Conservation (phyloP, 2,797 vertebrate species). For the Linurgus olivaceus region DNA sequence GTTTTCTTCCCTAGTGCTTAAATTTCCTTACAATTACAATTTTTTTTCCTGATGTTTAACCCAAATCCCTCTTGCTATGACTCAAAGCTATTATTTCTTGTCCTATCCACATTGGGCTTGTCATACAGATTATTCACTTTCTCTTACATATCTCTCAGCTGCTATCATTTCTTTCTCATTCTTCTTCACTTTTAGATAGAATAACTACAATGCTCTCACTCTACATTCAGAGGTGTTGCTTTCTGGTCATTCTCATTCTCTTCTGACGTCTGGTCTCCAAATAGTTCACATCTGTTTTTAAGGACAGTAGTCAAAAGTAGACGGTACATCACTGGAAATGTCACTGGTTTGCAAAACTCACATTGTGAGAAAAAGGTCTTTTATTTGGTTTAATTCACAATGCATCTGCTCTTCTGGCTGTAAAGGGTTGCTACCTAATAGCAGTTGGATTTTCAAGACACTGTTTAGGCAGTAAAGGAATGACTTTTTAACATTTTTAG, state of each 20-base stretch:
- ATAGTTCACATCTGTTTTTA: neutral
- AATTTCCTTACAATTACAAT: neutral
- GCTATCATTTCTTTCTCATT: neutral
- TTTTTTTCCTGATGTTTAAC: slow-evolving; percentile 8
- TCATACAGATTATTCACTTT: slow-evolving; percentile 38
- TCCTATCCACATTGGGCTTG: slow-evolving; percentile 56
- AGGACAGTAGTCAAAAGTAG: neutral
- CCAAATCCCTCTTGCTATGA: slow-evolving; percentile 48
- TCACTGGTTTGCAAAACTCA: neutral
- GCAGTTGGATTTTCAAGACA: neutral
- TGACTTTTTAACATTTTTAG: neutral
- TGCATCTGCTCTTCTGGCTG: neutral
- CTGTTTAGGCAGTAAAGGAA: neutral
- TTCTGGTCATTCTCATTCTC: neutral
- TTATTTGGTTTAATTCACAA: neutral
- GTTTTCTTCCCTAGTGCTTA: slow-evolving; percentile 1
- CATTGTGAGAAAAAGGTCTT: neutral
- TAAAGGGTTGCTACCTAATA: neutral
- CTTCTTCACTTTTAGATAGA: neutral
- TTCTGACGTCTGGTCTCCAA: neutral
- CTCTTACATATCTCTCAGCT: slow-evolving; percentile 28
- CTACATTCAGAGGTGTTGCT: neutral
- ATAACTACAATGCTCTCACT: neutral
- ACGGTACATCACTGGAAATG: neutral
- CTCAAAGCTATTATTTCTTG: slow-evolving; percentile 27